Base-by-base conservation (phyloP, 2,888 invertebrate genomes). In the Tipula lateralis region DNA sequence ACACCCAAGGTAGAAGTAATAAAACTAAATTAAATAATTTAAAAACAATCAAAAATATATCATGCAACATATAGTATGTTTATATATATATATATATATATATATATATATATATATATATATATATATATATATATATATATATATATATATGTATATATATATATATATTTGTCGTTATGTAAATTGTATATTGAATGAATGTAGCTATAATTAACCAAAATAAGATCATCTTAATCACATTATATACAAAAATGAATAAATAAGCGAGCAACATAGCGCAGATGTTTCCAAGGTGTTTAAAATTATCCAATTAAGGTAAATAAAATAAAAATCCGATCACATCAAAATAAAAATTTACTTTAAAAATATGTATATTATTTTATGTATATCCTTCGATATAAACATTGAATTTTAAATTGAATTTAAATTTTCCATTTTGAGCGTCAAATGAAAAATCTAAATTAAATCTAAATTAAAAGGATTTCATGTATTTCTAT, bases 401-500 rank as follows among this genome's bases (percentile, higher is more conserved):
- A 66, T 66, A 66, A 66, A 19, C 66, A 66, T 66, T 66, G 66
- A 66, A 66, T 24, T 66, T 24, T 66, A 24, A 66, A 66, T 24
- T 66, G 9, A 66, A 66, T 66, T 66, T 24, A 66, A 66, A 24
- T 66, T 66, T 66, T 24, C 66, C 66, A 66, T 66, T 66, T 66
- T 66, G 7, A 66, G 66, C 66, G 9, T 66, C 19, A 24, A 16
- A 16, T 16, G 16, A 44, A 44, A 19, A 24, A 7, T 66, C 24
- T 7, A 50, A 50, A 24, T 24, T 50, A 66, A 66, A 9, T 12
- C 66, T 1, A 66, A 66, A 66, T 9, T 66, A 66, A 24, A 66
- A 66, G 66, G 24, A 66, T 66, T 66, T 66, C 66, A 66, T 66
- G 66, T 66, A 66, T 66, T 66, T 7, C 66, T 66, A 66, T 66